Base-by-base conservation (phyloP, 2,888 invertebrate species). In the Drosophila yooni region DNA sequence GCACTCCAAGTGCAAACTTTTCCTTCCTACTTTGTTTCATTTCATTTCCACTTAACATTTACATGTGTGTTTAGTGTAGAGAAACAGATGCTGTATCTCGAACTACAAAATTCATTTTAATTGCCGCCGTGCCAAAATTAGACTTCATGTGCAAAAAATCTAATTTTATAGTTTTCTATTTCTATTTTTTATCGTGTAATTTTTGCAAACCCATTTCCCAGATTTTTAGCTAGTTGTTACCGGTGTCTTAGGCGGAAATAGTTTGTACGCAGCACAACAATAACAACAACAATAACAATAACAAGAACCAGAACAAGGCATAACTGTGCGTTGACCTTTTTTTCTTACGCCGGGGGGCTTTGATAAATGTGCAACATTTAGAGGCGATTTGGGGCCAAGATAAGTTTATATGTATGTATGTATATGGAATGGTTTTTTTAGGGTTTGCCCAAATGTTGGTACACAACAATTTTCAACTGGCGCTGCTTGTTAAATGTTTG, bases 341-440 rank as follows among this genome's bases (percentile, higher is more conserved):
- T 74, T 62, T 61, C 38, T 68, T 79, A 75, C 59, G 75, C 67
- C 74, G 75, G 63, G 82, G 71, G 53, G 60, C 74, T 79, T 80
- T 90, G 89, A 89, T 89, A 89, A 89, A 89, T 90, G 82, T 90
- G 89, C 89, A 85, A 90, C 83, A 90, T 82, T 90, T 89, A 83
- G 80, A 80, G 69, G 80, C 80, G 89, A 89, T 89, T 89, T 90
- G 85, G 89, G 89, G 89, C 80, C 82, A 89, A 78, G 84, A 87
- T 90, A 88, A 84, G 74, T 58, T 64, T 54, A 60, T 64, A 59
- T 56, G 57, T 68, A 29, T 56, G 25, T 38, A 59, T 56, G 57
- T 68, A 29, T 56, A 31, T 38, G 38, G 50, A 64, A 40, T 50
- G 52, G 50, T 56, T 51, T 43, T 51, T 64, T 74, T 57, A n/a